Evolutionary conservation across 2,113 vertebrate genomes (phyloP).

Genomic region (Rallus limicola): DNA sequence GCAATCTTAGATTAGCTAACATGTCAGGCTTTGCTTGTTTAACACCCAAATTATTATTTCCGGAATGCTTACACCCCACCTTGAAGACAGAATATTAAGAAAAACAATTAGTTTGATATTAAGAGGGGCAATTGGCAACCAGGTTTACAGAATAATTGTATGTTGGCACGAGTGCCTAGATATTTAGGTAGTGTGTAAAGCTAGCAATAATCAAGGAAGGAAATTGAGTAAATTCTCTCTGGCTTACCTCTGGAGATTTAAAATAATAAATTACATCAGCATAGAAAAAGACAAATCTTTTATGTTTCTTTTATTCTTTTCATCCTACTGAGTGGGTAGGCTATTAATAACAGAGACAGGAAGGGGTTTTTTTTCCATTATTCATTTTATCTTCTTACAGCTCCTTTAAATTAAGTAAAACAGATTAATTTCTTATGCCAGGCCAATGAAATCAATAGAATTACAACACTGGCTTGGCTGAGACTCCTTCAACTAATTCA

Average conservation of each 20-base stretch:
- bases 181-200: background rate
- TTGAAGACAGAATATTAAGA: background rate
- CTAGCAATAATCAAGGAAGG: background rate
- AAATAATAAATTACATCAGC: conserved; percentile 25
- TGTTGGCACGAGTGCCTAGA: background rate
- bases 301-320: conserved; percentile 43
- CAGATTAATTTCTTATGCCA: conserved; percentile 53
- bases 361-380: background rate
- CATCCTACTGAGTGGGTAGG: background rate
- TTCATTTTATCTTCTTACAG: conserved; percentile 42
- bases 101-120: background rate
- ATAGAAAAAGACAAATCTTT: conserved; percentile 15
- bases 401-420: conserved; percentile 58
- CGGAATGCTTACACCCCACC: background rate
- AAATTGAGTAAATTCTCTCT: conserved; percentile 13
- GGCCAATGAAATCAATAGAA: conserved; percentile 50
- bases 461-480: conserved; percentile 24
- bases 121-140: background rate
- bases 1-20: background rate
- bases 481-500: conserved; percentile 23
- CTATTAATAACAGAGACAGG: conserved; percentile 46
- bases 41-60: background rate
- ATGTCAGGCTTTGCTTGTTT: background rate
- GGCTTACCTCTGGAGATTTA: conserved; percentile 20
- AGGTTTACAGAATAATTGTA: background rate